These are phyloP conservation scores for Microcebus murinus DNA, from an alignment of 2,113 vertebrate genomes.

Conservation along the genomic window DNA sequence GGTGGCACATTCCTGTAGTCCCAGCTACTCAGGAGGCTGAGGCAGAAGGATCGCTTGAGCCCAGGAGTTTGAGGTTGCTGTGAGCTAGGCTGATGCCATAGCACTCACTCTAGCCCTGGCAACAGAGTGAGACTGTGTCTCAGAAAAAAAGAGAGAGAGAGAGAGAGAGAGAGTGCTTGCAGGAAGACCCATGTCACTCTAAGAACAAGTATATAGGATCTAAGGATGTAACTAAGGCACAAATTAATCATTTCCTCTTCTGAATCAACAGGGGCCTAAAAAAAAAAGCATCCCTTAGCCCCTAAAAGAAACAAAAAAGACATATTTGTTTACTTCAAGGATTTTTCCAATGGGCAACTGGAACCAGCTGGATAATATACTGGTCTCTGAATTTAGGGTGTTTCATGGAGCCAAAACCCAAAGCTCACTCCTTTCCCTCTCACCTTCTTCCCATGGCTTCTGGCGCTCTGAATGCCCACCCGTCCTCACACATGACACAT, in stretches of 20 bases:
- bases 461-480: too few relatives aligned
- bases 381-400: background rate
- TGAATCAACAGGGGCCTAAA: background rate
- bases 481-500: too few relatives aligned
- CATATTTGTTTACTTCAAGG: background rate
- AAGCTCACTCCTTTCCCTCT: background rate
- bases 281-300: too few relatives aligned
- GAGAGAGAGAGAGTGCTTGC: too few relatives aligned
- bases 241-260: background rate
- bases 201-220: accelerated
- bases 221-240: background rate
- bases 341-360: background rate
- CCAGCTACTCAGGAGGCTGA: too few relatives aligned
- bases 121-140: too few relatives aligned
- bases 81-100: too few relatives aligned
- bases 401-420: background rate
- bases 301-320: background rate
- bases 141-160: too few relatives aligned
- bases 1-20: too few relatives aligned
- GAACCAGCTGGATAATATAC: background rate
- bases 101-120: too few relatives aligned
- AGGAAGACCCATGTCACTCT: background rate
- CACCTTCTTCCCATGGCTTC: background rate
- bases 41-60: too few relatives aligned
- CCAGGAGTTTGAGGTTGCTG: too few relatives aligned